Evolutionary conservation across 2,888 invertebrate species (phyloP).

Genomic region (Uloborus plumipes): DNA sequence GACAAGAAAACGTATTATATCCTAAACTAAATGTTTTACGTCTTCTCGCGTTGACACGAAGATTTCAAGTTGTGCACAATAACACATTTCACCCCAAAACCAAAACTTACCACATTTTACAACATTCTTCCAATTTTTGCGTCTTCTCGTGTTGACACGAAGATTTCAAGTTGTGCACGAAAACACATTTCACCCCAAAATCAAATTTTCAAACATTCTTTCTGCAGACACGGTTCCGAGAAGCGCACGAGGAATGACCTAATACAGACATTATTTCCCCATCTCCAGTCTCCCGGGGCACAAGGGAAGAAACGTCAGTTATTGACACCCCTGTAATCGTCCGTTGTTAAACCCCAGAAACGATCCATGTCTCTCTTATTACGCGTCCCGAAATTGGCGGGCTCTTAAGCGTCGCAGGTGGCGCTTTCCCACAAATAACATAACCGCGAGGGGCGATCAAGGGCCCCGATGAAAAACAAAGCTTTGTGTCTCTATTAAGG

Average conservation of each 20-base stretch:
- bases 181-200: too few species aligned
- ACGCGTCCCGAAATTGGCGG: slow-evolving; percentile 31
- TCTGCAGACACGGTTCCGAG: too few species aligned
- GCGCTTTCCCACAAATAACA: slow-evolving; percentile 38
- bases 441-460: slow-evolving; percentile 14
- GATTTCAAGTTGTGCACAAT: too few species aligned
- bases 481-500: slow-evolving; percentile 30
- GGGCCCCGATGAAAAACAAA: neutral
- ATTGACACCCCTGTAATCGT: slow-evolving; percentile 51
- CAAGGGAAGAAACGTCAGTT: slow-evolving; percentile 20
- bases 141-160: too few species aligned
- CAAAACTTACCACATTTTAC: too few species aligned
- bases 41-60: too few species aligned
- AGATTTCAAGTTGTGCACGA: too few species aligned
- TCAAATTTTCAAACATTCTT: too few species aligned
- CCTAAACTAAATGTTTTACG: too few species aligned
- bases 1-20: too few species aligned
- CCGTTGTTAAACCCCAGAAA: slow-evolving; percentile 40
- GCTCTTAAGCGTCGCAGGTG: slow-evolving; percentile 46
- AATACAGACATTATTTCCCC: slow-evolving; percentile 53
- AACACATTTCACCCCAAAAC: too few species aligned
- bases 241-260: slow-evolving; percentile 13
- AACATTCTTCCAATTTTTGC: too few species aligned
- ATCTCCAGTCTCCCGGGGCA: slow-evolving; percentile 5
- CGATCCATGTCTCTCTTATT: slow-evolving; percentile 37